A percentile compares a stretch with the other conserved stretches of the same genome.
phyloP scores from a whole-genome alignment of 1,140 invertebrate genomes.

The Lordiphosa clarofinis region DNA sequence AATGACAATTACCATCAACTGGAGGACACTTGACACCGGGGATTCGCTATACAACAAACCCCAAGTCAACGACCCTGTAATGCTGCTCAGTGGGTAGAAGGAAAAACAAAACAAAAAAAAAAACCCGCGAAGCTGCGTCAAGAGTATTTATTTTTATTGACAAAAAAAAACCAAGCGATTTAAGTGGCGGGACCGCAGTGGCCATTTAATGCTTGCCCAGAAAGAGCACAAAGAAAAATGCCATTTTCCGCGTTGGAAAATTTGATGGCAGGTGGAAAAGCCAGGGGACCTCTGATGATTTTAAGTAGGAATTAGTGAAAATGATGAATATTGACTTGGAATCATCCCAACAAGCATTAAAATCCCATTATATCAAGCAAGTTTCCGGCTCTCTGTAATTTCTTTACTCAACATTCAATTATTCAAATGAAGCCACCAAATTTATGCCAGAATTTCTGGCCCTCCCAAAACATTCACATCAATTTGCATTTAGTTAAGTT shows the following conservation, averaged over 20 bases:
- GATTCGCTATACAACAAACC: background rate
- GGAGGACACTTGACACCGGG: no score
- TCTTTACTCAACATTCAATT: constrained; percentile 9
- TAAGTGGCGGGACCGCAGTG: constrained; percentile 35
- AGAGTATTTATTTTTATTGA: constrained; percentile 45
- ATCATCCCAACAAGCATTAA: constrained; percentile 6
- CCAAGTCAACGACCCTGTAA: constrained; percentile 19
- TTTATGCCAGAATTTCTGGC: constrained; percentile 9
- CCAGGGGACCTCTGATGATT: background rate
- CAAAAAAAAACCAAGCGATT: constrained; percentile 25
- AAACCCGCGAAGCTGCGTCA: constrained; percentile 21
- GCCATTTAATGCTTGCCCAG: constrained; percentile 34
- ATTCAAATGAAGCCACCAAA: constrained; percentile 10
- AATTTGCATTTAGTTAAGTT: constrained; percentile 11
- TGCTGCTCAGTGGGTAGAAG: constrained; percentile 4
- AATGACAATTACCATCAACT: no score
- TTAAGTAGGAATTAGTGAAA: background rate
- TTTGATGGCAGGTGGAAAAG: constrained; percentile 21
- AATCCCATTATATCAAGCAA: constrained; percentile 6
- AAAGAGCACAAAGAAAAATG: constrained; percentile 45
- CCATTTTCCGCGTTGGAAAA: constrained; percentile 56
- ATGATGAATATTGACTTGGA: constrained; percentile 2
- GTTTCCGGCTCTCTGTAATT: no score
- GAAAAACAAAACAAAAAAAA: constrained; percentile 10
- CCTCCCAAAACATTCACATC: constrained; percentile 1